A percentile compares a stretch with the other conserved stretches of the same genome.
Evolutionary conservation across 2,113 vertebrate genomes (phyloP).

Genomic region (Melanerpes formicivorus): DNA sequence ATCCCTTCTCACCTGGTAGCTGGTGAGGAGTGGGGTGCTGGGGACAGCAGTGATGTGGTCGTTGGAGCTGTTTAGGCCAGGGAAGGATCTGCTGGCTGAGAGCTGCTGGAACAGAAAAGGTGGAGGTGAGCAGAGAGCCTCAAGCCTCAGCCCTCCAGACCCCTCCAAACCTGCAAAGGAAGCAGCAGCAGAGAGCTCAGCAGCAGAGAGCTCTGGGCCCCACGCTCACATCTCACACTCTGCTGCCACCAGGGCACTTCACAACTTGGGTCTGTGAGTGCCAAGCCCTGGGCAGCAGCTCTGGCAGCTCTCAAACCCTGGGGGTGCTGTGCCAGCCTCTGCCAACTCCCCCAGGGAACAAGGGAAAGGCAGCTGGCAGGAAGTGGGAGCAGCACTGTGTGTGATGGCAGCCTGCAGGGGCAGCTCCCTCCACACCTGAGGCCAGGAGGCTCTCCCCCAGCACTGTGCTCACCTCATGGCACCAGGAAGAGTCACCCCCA

Average conservation of each 20-base stretch:
- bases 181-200: background rate
- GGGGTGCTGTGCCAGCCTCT: background rate
- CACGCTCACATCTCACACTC: background rate
- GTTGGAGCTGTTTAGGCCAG: constrained; percentile 82
- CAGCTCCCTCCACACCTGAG: background rate
- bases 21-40: constrained; percentile 84
- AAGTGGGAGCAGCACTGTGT: no score
- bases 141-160: no score
- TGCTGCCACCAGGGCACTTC: background rate
- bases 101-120: constrained; percentile 80
- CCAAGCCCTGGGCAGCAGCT: background rate
- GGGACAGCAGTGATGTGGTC: constrained; percentile 81
- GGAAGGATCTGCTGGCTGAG: constrained; percentile 75
- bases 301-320: background rate
- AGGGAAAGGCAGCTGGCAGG: background rate
- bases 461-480: background rate
- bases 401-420: background rate
- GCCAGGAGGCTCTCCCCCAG: background rate
- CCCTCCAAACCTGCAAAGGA: background rate
- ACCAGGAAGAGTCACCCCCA: background rate
- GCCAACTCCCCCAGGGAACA: background rate
- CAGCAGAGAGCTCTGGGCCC: background rate
- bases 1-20: constrained; percentile 85
- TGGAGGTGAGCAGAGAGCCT: background rate
- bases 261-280: background rate